Base-by-base conservation (phyloP, 2,797 vertebrate species). In the Lophius americanus region DNA sequence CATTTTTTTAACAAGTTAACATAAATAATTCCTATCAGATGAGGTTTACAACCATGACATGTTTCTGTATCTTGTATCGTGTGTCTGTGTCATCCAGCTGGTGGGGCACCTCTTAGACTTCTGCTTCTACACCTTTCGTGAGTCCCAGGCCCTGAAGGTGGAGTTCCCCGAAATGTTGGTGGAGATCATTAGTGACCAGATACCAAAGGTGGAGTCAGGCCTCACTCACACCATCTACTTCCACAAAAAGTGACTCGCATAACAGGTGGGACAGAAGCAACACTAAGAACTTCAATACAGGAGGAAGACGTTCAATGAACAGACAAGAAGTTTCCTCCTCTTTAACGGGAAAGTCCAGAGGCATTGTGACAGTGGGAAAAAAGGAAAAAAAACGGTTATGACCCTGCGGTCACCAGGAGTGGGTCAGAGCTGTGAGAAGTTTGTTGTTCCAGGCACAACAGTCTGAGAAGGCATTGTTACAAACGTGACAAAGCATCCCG, bases 51-150 rank as follows among this genome's bases (percentile, higher is more conserved):
- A 42, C 0, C 9, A 0, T 4, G 32, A 5, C 7, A 7, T 53
- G 38, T 76, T 51, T 76, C 52, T n/a, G n/a, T n/a, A n/a, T 79
- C 35, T 38, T 8, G 2, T 3, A 13, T 10, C 48, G 4, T 81
- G 14, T 79, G 13, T 76, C 49, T 87, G 41, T 88, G 70, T 73
- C 43, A 9, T 79, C 36, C 92, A 98, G 98, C 94, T 99, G 85
- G 98, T 98, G 89, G 95, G 93, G 51, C 97, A 96, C 92, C 91
- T 99, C 81, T 66, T 99, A 92, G 97, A 99, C 88, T 99, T 99
- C 91, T 99, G 98, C 89, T 99, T 99, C 94, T 98, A 98, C 87
- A 99, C 98, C 84, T 99, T 99, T 93, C 96, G 96, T n/a, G 97
- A 99, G 93, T 98, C 98, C 69, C 96, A 98, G 91, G 96, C 96